Conservation (phyloP, 2,113 vertebrate genomes). For the Hucho hucho region DNA sequence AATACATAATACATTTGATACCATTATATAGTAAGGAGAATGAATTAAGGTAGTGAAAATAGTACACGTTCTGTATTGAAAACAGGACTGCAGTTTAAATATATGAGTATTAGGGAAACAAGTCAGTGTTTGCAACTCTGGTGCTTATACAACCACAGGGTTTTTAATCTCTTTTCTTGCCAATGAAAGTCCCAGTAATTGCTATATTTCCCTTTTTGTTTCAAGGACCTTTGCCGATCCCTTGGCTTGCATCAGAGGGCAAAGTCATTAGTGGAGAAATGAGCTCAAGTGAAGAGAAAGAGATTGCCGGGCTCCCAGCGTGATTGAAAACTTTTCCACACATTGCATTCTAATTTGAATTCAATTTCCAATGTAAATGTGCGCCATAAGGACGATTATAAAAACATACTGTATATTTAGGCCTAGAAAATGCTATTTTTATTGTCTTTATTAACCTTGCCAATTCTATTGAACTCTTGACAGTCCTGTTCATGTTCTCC, state of each 20-base stretch:
- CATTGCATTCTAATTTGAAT: constrained; percentile 71
- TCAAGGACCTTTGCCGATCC: constrained; percentile 79
- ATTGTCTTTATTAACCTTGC: constrained; percentile 6
- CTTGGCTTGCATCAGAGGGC: constrained; percentile 78
- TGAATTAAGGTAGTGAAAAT: constrained; percentile 57
- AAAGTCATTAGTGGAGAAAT: constrained; percentile 78
- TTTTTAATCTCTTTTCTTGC: constrained; percentile 76
- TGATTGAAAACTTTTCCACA: constrained; percentile 76
- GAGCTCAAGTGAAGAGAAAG: constrained; percentile 76
- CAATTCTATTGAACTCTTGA: not conserved
- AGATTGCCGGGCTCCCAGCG: constrained; percentile 71
- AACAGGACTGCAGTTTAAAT: constrained; percentile 55
- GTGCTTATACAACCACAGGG: constrained; percentile 68
- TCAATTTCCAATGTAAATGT: constrained; percentile 68
- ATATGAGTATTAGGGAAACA: constrained; percentile 67
- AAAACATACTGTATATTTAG: constrained; percentile 43
- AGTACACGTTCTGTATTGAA: constrained; percentile 47
- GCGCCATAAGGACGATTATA: constrained; percentile 64
- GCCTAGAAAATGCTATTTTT: not conserved
- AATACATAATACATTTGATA: constrained; percentile 75
- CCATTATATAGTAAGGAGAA: constrained; percentile 60
- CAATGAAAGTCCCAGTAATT: constrained; percentile 77
- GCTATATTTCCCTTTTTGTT: constrained; percentile 79
- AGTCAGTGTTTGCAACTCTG: constrained; percentile 59
- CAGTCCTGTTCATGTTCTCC: not conserved